phyloP scores from a whole-genome alignment of 92 coral and sea anemone genomes.

The Siderastrea siderea region DNA sequence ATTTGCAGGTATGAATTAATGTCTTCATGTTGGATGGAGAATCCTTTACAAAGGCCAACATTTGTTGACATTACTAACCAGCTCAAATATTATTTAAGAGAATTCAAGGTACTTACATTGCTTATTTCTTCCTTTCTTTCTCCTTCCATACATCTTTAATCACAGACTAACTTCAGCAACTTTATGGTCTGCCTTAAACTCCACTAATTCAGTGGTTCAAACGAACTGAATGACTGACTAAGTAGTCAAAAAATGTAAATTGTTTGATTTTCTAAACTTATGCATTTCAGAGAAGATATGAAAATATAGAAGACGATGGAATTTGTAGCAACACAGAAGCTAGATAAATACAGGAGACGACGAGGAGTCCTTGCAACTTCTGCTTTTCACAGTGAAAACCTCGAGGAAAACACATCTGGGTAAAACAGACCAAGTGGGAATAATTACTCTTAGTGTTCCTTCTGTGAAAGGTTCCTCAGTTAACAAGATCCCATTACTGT shows the following conservation, averaged over 20 bases:
- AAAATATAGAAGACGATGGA: not conserved
- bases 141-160: no score
- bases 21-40: constrained; percentile 23
- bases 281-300: constrained; percentile 1
- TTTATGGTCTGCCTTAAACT: no score
- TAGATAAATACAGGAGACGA: not conserved
- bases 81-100: not conserved
- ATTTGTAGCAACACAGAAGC: not conserved
- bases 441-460: no score
- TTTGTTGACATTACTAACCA: constrained; percentile 12
- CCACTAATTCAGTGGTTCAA: no score
- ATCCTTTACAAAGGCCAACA: constrained; percentile 16
- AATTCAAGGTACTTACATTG: constrained; percentile 6
- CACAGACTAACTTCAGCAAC: no score
- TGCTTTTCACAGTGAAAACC: no score
- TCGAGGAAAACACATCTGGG: no score
- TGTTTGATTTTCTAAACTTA: not conserved
- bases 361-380: no score
- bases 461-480: no score
- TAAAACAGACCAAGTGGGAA: no score
- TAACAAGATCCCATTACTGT: no score
- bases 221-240: not conserved
- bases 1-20: constrained; percentile 20
- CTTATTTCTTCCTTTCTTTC: not conserved
- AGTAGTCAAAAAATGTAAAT: no score